Conservation (phyloP, 2,797 vertebrate genomes). For the Neosilurus hyrtlii region DNA sequence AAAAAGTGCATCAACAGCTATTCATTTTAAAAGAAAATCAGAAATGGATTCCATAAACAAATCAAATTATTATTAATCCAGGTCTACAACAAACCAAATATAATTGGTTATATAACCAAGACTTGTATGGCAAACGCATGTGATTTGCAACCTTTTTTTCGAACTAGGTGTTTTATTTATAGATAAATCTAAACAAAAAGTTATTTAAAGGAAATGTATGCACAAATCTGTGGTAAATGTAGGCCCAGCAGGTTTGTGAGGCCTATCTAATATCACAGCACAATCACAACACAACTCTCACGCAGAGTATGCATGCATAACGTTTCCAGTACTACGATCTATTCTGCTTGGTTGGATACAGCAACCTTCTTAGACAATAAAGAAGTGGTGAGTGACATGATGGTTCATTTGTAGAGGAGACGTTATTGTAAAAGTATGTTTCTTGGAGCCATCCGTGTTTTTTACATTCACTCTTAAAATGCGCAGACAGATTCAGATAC, state of each 20-base stretch:
- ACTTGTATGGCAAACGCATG: neutral
- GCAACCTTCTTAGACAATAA: conserved; percentile 17
- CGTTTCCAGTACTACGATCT: conserved; percentile 12
- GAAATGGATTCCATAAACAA: neutral
- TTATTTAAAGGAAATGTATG: neutral
- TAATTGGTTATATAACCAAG: no score
- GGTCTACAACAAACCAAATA: neutral
- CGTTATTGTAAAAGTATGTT: conserved; percentile 1
- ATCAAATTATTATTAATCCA: neutral
- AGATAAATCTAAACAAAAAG: neutral
- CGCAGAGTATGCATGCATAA: neutral
- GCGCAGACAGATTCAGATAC: neutral
- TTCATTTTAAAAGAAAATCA: neutral
- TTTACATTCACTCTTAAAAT: neutral
- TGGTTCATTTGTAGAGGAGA: conserved; percentile 4
- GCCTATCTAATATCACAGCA: conserved; percentile 16
- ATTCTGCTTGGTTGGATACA: conserved; percentile 11
- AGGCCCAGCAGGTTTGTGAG: neutral
- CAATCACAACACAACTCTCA: conserved; percentile 11
- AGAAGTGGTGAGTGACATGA: conserved; percentile 1
- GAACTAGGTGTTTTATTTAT: neutral
- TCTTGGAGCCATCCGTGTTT: neutral
- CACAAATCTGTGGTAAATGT: neutral
- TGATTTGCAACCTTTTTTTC: no score
- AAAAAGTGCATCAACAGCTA: neutral